Percentiles rank a stretch among this genome's conserved stretches.
phyloP scores from a whole-genome alignment of 2,113 vertebrate genomes.

The Colius striatus region DNA sequence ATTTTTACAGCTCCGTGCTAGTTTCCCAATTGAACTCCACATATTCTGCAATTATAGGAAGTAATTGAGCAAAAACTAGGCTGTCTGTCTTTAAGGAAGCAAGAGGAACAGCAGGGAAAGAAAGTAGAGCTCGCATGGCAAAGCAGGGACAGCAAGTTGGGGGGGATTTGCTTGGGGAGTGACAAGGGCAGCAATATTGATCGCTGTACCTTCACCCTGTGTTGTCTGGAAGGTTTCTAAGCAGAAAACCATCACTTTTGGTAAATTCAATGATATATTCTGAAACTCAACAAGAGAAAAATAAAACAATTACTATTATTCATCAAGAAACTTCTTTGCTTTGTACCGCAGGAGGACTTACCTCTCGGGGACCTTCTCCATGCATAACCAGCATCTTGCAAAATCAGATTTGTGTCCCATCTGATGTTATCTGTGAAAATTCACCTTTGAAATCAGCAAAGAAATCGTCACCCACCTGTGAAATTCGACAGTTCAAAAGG shows the following conservation, averaged over 20 bases:
- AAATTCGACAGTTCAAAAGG: constrained; percentile 36
- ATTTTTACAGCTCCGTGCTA: not conserved
- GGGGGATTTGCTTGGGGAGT: not conserved
- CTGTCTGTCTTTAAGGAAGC: not conserved
- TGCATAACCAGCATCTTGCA: not conserved
- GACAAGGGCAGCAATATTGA: not conserved
- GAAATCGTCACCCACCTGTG: not conserved
- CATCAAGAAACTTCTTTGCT: not conserved
- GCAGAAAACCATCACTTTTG: not conserved
- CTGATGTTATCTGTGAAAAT: not conserved
- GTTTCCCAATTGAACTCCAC: not conserved
- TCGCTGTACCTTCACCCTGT: not conserved
- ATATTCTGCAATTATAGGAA: not conserved
- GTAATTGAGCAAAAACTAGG: not conserved
- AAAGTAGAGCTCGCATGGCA: rapidly evolving
- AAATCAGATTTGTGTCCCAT: not conserved
- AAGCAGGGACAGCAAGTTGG: not conserved
- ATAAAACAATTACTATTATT: not conserved
- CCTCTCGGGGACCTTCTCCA: not conserved
- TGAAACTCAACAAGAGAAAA: not conserved
- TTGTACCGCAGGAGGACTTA: not conserved
- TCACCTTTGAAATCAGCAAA: constrained; percentile 19
- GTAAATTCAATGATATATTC: not conserved
- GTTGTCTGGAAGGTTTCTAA: not conserved
- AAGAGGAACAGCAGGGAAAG: not conserved